These are phyloP conservation scores for Cyrtodaria siliqua DNA, from an alignment of 2,888 invertebrate species.

Conservation along the genomic window DNA sequence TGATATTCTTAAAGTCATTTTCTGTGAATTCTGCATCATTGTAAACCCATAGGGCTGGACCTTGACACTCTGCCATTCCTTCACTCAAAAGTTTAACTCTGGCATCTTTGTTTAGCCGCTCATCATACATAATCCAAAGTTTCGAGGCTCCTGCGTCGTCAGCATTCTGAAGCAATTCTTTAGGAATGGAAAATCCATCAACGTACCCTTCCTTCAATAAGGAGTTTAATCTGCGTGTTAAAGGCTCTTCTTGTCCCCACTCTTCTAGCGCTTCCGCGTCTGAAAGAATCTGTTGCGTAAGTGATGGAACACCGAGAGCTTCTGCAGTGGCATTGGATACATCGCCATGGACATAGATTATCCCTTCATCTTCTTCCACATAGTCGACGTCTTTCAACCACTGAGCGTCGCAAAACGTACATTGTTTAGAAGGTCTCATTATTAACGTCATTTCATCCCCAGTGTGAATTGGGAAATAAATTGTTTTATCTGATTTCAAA, in stretches of 20 bases:
- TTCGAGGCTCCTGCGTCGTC: conserved; percentile 79
- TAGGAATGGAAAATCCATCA: conserved; percentile 78
- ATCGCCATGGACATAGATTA: conserved; percentile 5
- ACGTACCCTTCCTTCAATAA: conserved; percentile 73
- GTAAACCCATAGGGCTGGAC: conserved; percentile 83
- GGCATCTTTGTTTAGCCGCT: conserved; percentile 73
- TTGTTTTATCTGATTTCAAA: too few relatives aligned
- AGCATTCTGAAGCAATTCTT: conserved; percentile 81
- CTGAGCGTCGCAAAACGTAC: conserved; percentile 41
- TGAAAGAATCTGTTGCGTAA: conserved; percentile 1
- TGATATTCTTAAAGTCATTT: conserved; percentile 81
- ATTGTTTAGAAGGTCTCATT: conserved; percentile 23
- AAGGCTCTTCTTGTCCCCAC: conserved; percentile 79
- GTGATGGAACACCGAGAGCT: neutral
- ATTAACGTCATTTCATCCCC: conserved; percentile 4
- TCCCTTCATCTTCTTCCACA: conserved; percentile 1
- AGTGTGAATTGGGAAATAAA: neutral
- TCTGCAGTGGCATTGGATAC: neutral
- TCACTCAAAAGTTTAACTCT: conserved; percentile 73
- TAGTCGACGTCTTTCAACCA: conserved; percentile 31
- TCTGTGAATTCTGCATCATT: conserved; percentile 82
- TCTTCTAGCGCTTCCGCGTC: conserved; percentile 32
- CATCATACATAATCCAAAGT: conserved; percentile 78
- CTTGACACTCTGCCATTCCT: conserved; percentile 80
- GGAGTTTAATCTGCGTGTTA: conserved; percentile 71